Conservation (phyloP, 2,888 invertebrate genomes). For the Timema cristinae region DNA sequence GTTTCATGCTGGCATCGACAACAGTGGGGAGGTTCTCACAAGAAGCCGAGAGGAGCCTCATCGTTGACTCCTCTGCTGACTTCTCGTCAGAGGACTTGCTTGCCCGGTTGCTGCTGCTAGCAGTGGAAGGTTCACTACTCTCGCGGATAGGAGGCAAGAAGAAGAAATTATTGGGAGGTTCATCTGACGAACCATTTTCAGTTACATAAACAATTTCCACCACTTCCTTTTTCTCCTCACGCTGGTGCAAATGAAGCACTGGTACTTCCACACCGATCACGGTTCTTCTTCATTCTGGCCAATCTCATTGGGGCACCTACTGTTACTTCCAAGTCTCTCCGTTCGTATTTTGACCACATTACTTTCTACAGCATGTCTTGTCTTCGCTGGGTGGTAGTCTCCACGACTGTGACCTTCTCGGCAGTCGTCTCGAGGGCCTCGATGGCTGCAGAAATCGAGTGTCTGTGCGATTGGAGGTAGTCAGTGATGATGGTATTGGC, state of each 20-base stretch:
- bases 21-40: conserved; percentile 25
- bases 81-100: conserved; percentile 34
- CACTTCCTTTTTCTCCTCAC: conserved; percentile 25
- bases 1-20: conserved; percentile 10
- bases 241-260: conserved; percentile 18
- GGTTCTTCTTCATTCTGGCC: conserved; percentile 1
- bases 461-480: conserved; percentile 44
- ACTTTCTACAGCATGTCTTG: no score
- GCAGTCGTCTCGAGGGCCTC: conserved; percentile 29
- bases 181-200: conserved; percentile 19
- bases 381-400: neutral
- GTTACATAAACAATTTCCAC: conserved; percentile 24
- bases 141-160: conserved; percentile 56
- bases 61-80: conserved; percentile 24
- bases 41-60: conserved; percentile 42
- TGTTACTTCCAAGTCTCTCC: neutral
- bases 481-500: conserved; percentile 45
- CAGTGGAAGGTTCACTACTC: conserved; percentile 52
- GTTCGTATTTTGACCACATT: neutral
- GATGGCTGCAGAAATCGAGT: conserved; percentile 34
- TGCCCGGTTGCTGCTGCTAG: conserved; percentile 46
- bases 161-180: conserved; percentile 38
- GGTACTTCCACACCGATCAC: neutral
- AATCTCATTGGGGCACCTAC: neutral
- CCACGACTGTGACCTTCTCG: neutral